These are phyloP conservation scores for Hemicrepidius hirtus DNA, from an alignment of 2,888 invertebrate species.

Conservation along the genomic window DNA sequence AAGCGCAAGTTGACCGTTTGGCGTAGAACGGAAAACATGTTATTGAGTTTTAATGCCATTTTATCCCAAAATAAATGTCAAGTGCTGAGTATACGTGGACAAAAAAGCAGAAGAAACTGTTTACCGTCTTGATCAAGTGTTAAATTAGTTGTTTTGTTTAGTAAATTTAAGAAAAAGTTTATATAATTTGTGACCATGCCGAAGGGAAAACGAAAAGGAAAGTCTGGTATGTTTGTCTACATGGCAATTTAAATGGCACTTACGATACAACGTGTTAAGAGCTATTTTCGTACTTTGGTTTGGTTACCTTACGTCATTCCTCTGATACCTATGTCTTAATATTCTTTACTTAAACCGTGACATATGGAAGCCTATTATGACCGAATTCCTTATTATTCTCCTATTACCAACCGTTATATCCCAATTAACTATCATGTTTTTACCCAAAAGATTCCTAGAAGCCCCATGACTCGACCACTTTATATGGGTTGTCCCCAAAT, in stretches of 20 bases:
- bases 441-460: background rate
- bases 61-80: slow-evolving; percentile 82
- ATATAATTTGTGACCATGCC: slow-evolving; percentile 77
- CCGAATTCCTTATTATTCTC: background rate
- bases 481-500: slow-evolving; percentile 3
- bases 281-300: slow-evolving; percentile 14
- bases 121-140: slow-evolving; percentile 87
- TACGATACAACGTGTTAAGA: background rate
- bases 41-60: slow-evolving; percentile 83
- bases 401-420: too few species aligned
- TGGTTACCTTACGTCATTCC: slow-evolving; percentile 16
- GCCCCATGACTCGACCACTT: slow-evolving; percentile 25
- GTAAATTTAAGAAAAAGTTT: slow-evolving; percentile 72
- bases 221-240: slow-evolving; percentile 76
- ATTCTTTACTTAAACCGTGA: slow-evolving; percentile 25
- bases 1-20: slow-evolving; percentile 64
- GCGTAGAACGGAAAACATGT: slow-evolving; percentile 77
- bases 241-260: slow-evolving; percentile 11
- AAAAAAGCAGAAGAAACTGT: slow-evolving; percentile 84
- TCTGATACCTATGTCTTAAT: slow-evolving; percentile 1
- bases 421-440: too few species aligned
- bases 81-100: slow-evolving; percentile 81
- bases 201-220: slow-evolving; percentile 85
- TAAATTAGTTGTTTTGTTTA: slow-evolving; percentile 76
- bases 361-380: slow-evolving; percentile 25